Evolutionary conservation across 2,113 vertebrate species (phyloP), one percentile per base, ranked within the genome.

Genomic region (Leucopsar rothschildi): DNA sequence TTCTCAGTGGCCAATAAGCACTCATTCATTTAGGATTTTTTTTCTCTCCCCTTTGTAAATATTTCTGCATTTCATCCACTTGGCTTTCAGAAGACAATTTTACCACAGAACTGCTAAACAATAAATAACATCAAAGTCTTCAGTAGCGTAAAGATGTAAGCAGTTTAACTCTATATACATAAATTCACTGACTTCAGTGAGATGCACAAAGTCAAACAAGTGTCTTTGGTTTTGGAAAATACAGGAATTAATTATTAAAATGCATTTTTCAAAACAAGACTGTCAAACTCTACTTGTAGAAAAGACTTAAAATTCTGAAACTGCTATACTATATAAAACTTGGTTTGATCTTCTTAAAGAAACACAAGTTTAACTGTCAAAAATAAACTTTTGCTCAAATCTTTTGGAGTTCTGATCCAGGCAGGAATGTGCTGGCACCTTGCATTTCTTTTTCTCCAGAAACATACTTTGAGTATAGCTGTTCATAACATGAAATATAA

Each of bases 191-290:
- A 60, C 80, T 93, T 97, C 73, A 70, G 44, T 50, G n/a, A 86
- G 52, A 68, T 2, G 8, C 21, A 42, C 18, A 53, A 92, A 92
- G 25, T 25, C 68, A 83, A 86, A 65, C 10, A 66, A 77, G 42
- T 47, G 24, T 37, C 88, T 52, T 35, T n/a, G 71, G 14, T 61
- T 85, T 72, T 9, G 15, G 57, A 78, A 96, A 95, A 94, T 71
- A 81, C 45, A 82, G 42, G 40, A 53, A 80, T 82, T 80, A 90
- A 96, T 95, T 95, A 94, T 96, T 94, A 92, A 96, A 96, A 96
- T 86, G 65, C n/a, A 42, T 91, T 87, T 95, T 92, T 82, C 69
- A 88, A 96, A 97, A 86, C 37, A 40, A 81, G 72, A 60, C 91
- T 85, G 77, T 69, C 90, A 92, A 91, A 92, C 53, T 95, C 44